Conservation (phyloP, 1,140 invertebrate genomes). For the Drosophila pseudoobscura region DNA sequence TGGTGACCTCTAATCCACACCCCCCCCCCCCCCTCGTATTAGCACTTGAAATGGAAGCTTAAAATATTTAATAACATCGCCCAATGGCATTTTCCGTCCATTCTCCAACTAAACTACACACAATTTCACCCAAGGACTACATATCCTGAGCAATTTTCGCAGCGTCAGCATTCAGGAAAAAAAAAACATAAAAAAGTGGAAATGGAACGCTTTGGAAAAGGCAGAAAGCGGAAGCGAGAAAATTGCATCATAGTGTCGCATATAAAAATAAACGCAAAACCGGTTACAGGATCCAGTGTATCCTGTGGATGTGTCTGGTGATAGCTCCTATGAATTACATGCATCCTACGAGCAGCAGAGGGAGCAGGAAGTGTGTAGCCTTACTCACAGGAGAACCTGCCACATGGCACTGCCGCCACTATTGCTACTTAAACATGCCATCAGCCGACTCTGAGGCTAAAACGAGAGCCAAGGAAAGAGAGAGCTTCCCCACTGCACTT, state of each 20-base stretch:
- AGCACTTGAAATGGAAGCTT: not conserved
- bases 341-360: constrained; percentile 45
- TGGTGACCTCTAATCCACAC: constrained; percentile 5
- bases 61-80: constrained; percentile 38
- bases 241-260: constrained; percentile 80
- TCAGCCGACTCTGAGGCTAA: constrained; percentile 52
- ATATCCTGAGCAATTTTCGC: constrained; percentile 56
- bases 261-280: constrained; percentile 74
- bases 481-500: constrained; percentile 6
- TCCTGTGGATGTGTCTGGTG: constrained; percentile 49
- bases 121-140: not conserved
- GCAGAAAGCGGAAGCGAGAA: constrained; percentile 69
- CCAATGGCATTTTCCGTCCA: constrained; percentile 5
- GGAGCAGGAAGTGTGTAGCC: constrained; percentile 1
- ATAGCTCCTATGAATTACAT: constrained; percentile 75
- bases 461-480: constrained; percentile 3
- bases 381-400: constrained; percentile 38
- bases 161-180: constrained; percentile 58
- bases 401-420: constrained; percentile 36
- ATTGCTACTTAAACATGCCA: constrained; percentile 72
- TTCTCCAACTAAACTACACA: constrained; percentile 20
- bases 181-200: constrained; percentile 7
- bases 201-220: constrained; percentile 29
- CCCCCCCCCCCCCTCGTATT: not conserved
- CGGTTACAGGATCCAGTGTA: constrained; percentile 58